Conservation (phyloP, 2,113 vertebrate genomes). For the Microcebus jonahi region DNA sequence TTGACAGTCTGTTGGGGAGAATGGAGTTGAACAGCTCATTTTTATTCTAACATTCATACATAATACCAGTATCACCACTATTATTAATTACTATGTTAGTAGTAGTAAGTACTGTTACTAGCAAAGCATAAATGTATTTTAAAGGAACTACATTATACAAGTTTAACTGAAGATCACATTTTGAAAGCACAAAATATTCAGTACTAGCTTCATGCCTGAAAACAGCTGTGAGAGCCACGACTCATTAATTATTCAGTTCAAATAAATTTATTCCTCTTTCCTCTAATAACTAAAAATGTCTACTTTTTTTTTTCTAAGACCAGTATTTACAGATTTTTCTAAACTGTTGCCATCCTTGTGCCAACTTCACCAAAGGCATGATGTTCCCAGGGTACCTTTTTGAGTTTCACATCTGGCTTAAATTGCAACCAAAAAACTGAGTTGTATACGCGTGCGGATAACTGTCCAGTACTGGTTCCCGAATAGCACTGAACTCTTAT, state of each 20-base stretch:
- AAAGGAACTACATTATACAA: not conserved
- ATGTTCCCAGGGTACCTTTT: not conserved
- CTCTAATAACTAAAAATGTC: not conserved
- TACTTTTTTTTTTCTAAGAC: not conserved
- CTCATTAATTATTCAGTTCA: slow-evolving; percentile 23
- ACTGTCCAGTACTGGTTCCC: not conserved
- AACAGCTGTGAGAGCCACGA: not conserved
- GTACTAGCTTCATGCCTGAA: not conserved
- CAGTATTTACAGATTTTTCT: not conserved
- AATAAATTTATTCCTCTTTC: not conserved
- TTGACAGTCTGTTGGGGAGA: not conserved
- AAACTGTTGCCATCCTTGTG: not conserved
- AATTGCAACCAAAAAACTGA: not conserved
- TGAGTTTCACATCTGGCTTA: slow-evolving; percentile 37
- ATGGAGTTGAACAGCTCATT: not conserved
- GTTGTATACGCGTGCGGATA: not conserved
- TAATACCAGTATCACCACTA: not conserved
- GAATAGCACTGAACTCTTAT: not conserved
- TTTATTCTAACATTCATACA: not conserved
- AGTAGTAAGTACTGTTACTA: not conserved
- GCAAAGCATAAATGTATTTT: not conserved
- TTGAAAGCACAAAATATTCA: not conserved
- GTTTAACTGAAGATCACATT: not conserved
- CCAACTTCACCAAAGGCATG: not conserved
- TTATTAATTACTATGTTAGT: not conserved